Conservation (phyloP, 1,140 invertebrate genomes). For the Eupristina koningsbergeri region DNA sequence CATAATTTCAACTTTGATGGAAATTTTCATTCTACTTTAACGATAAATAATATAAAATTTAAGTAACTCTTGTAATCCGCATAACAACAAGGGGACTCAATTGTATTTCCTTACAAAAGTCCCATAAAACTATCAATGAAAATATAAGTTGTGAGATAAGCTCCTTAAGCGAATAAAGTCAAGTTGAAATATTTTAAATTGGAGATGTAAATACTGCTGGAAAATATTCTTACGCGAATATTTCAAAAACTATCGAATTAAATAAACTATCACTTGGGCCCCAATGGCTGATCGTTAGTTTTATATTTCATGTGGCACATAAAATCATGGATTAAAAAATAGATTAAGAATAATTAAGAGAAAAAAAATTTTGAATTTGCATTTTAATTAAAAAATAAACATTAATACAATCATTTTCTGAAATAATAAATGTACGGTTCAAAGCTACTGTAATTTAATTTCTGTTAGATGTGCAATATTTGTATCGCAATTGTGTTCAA, state of each 20-base stretch:
- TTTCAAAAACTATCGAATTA: neutral
- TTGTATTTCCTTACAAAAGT: neutral
- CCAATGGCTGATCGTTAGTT: no score
- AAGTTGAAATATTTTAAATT: neutral
- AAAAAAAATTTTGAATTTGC: no score
- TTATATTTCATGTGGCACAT: no score
- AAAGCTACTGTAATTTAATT: no score
- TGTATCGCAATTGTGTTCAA: no score
- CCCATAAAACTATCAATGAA: neutral
- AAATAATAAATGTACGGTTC: no score
- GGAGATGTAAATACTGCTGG: neutral
- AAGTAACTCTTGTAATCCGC: neutral
- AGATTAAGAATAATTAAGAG: no score
- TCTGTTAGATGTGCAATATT: no score
- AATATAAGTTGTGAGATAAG: neutral
- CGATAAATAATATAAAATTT: conserved; percentile 21
- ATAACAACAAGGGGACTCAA: neutral
- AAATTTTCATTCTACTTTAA: conserved; percentile 2
- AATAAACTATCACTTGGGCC: no score
- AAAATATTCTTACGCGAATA: neutral
- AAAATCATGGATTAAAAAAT: no score
- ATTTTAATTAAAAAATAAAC: no score
- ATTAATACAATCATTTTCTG: no score
- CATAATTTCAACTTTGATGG: neutral
- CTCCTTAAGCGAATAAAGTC: neutral